These are phyloP conservation scores for Manacus vitellinus DNA, from an alignment of 2,113 vertebrate genomes.

Conservation along the genomic window DNA sequence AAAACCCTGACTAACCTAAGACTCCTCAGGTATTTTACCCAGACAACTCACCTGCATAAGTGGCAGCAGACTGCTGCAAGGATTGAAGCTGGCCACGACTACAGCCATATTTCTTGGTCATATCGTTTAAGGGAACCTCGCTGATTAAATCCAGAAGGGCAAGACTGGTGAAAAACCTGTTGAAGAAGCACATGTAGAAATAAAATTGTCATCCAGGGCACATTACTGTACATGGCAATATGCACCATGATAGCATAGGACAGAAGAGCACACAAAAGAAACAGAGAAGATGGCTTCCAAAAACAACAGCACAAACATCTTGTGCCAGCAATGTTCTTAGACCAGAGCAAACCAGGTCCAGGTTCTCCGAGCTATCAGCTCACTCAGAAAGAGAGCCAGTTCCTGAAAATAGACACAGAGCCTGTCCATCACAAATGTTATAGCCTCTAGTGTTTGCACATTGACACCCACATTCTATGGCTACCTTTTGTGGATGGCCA, in stretches of 20 bases:
- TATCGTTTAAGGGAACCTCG: constrained; percentile 86
- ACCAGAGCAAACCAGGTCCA: neutral
- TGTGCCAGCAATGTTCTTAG: neutral
- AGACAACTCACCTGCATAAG: constrained; percentile 86
- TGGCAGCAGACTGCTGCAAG: constrained; percentile 94
- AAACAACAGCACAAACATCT: neutral
- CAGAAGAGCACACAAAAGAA: neutral
- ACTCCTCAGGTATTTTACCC: neutral
- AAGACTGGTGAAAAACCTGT: constrained; percentile 95
- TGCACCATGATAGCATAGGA: neutral
- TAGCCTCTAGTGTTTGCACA: neutral
- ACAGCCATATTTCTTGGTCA: constrained; percentile 91
- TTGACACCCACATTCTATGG: neutral
- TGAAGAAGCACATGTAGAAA: neutral
- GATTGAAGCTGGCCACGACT: constrained; percentile 97
- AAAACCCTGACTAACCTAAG: neutral
- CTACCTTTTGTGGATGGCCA: constrained; percentile 96
- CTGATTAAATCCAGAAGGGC: constrained; percentile 92
- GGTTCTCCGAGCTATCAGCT: neutral
- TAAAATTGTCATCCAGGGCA: neutral
- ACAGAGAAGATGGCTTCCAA: neutral
- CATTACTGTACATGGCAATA: neutral
- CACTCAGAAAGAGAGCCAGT: neutral
- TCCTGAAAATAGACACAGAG: neutral
- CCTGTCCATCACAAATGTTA: neutral